Base-by-base conservation (phyloP, 92 coral and sea anemone genomes). In the Porites rus region DNA sequence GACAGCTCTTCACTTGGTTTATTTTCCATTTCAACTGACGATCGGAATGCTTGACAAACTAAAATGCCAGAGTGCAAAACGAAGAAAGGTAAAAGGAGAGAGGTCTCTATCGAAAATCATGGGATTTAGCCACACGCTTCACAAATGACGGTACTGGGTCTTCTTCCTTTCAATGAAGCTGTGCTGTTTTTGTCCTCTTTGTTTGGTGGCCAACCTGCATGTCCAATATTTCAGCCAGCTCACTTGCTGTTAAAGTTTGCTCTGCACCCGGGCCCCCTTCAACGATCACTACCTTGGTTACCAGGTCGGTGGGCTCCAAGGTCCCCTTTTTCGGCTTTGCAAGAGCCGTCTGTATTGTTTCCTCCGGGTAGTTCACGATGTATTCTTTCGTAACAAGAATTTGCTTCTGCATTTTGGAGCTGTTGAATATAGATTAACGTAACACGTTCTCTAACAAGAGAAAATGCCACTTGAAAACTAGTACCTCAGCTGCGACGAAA, bases 171-270 rank as follows among this genome's bases (percentile, higher is more conserved):
- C 56, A 83, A 22, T 83, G 63, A 10, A 61, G 5, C 74, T 83
- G 87, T 1, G 87, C 25, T 59, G 84, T 85, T 28, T 65, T 92
- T 50, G 58, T 88, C 75, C 86, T 84, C 66, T 83, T 69, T 1
- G 91, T 93, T 53, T 83, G 85, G 10, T 89, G 86, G 54, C 95
- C 96, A 3, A 97, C 96, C 38, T 88, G 88, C 96, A 96, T 94
- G 51, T 72, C 96, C 77, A 96, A 87, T 69, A 96, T 96, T 52
- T 96, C 94, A n/a, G 97, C 93, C 79, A 96, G 93, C 65, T 96
- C 99, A 18, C 93, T 66, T 7, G 99, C 98, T 21, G 99, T 96
- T 17, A 96, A 70, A 1, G 17, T 17, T 7, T 14, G 58, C 72
- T 80, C 89, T 1, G 92, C 81, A 1, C 90, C 93, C 8, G 96